A percentile compares a stretch with the other conserved stretches of the same genome.
Evolutionary conservation across 2,797 vertebrate genomes (phyloP).

Genomic region (Micrastur ruficollis): DNA sequence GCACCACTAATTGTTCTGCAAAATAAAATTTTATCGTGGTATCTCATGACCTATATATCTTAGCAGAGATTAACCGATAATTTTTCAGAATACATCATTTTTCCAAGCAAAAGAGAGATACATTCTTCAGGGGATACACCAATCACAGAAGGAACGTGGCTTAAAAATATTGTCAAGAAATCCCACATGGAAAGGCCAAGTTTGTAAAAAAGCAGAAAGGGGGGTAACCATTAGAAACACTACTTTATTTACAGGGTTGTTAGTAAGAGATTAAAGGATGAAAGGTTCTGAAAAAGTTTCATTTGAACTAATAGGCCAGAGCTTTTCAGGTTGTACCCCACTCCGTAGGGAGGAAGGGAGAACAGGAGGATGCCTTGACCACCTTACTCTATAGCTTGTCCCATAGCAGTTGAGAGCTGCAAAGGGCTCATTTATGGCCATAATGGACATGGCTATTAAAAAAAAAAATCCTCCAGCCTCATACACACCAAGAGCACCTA

Average conservation of each 20-base stretch:
- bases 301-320: not conserved
- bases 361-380: not conserved
- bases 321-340: not conserved
- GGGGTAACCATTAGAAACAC: not conserved
- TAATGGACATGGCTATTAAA: accelerated
- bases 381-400: not conserved
- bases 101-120: not conserved
- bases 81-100: not conserved
- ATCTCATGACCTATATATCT: not conserved
- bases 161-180: not conserved
- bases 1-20: not conserved
- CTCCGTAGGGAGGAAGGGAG: not conserved
- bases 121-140: not conserved
- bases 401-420: accelerated
- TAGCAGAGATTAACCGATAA: not conserved
- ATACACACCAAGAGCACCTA: not conserved
- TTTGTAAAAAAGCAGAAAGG: not conserved
- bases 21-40: not conserved
- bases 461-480: not conserved
- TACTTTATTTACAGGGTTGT: not conserved
- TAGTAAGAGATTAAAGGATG: not conserved
- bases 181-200: not conserved
- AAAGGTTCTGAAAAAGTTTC: not conserved
- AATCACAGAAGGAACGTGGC: not conserved
- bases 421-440: not conserved